These are phyloP conservation scores for Enteromius fasciolatus DNA, from an alignment of 2,797 vertebrate genomes.

Conservation along the genomic window DNA sequence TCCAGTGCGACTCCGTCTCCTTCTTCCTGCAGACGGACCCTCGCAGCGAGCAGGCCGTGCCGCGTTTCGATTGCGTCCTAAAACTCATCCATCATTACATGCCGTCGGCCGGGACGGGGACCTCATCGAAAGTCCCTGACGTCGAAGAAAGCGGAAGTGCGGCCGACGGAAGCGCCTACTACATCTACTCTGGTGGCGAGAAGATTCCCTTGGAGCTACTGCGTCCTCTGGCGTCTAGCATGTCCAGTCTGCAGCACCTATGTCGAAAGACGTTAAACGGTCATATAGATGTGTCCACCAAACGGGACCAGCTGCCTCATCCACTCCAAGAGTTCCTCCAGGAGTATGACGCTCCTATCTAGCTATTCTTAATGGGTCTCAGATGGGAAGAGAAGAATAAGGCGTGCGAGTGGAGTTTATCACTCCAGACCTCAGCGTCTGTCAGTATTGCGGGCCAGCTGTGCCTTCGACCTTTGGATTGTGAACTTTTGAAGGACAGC, in stretches of 20 bases:
- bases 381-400: constrained; percentile 36
- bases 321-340: constrained; percentile 92
- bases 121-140: constrained; percentile 58
- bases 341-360: constrained; percentile 95
- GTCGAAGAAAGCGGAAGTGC: constrained; percentile 56
- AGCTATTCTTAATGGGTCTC: constrained; percentile 63
- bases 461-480: constrained; percentile 60
- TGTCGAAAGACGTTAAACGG: constrained; percentile 95
- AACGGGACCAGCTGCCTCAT: constrained; percentile 84
- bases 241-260: constrained; percentile 93
- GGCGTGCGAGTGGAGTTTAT: constrained; percentile 30
- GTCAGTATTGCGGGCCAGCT: constrained; percentile 58
- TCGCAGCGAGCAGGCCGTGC: constrained; percentile 85
- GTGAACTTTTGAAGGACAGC: constrained; percentile 58
- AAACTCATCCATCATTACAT: constrained; percentile 97
- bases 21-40: constrained; percentile 94
- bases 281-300: constrained; percentile 82
- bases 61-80: constrained; percentile 93
- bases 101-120: constrained; percentile 71
- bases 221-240: constrained; percentile 86
- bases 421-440: constrained; percentile 43
- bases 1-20: constrained; percentile 90
- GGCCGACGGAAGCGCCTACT: constrained; percentile 81
- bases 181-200: constrained; percentile 91
- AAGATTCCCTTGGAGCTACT: constrained; percentile 90